A percentile compares a stretch with the other conserved stretches of the same genome.
Conservation (phyloP, 2,797 vertebrate genomes). For the Gymnoscopelus braueri region DNA sequence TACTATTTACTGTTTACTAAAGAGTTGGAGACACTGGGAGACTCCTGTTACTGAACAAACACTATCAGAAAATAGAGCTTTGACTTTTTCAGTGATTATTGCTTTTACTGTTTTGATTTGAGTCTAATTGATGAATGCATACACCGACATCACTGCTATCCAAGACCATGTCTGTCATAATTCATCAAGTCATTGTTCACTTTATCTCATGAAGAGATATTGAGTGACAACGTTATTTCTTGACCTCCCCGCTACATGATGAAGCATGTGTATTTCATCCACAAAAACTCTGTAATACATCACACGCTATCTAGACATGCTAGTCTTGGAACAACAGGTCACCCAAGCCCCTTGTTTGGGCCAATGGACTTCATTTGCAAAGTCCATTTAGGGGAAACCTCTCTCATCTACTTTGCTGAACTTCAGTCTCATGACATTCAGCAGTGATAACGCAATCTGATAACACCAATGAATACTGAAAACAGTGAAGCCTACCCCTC, state of each 20-base stretch:
- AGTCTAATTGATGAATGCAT: background rate
- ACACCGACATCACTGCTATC: background rate
- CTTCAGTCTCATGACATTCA: constrained; percentile 40
- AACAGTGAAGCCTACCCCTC: constrained; percentile 70
- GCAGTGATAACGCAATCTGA: constrained; percentile 64
- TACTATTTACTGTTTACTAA: no score
- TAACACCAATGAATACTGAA: constrained; percentile 70
- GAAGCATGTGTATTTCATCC: constrained; percentile 20
- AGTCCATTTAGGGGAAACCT: constrained; percentile 43
- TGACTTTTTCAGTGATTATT: no score
- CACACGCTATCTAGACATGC: constrained; percentile 33
- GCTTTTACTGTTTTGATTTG: no score
- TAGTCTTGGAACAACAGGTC: constrained; percentile 36
- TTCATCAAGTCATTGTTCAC: constrained; percentile 11
- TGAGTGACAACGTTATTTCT: background rate
- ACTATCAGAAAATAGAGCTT: no score
- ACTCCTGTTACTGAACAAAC: no score
- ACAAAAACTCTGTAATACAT: constrained; percentile 25
- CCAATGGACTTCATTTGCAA: constrained; percentile 30
- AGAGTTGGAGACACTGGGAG: no score
- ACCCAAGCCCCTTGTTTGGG: constrained; percentile 29
- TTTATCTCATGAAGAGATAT: constrained; percentile 8
- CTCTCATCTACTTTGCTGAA: constrained; percentile 28
- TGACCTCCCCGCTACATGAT: constrained; percentile 21
- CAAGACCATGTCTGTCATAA: background rate